Base-by-base conservation (phyloP, 2,888 invertebrate species). In the Drosophila fulvimacula region DNA sequence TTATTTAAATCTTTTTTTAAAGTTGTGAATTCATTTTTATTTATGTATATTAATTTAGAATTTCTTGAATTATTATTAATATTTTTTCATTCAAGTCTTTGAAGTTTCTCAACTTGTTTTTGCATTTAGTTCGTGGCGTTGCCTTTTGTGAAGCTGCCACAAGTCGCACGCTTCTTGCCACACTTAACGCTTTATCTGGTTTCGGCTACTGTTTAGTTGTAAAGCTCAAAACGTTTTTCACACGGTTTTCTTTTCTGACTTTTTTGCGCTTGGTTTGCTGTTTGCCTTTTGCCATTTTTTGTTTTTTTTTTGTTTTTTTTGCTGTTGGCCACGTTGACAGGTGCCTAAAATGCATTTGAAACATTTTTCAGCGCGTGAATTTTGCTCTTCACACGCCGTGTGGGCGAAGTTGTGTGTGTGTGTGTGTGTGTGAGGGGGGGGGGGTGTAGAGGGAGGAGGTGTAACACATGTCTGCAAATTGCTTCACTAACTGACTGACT, bases 381-480 rank as follows among this genome's bases (percentile, higher is more conserved):
- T 70, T 68, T 64, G 38, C 56, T 52, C 69, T 63, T 59, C 57
- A 60, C 46, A 39, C 65, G 21, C 36, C 51, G 62, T 39, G 36
- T 19, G 53, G 13, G 59, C 38, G 65, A 38, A 15, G 17, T 30
- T 32, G 67, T 55, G 64, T 13, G 63, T 30, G 63, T 39, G 46
- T 64, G 42, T 48, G 65, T 51, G 79, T 55, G 64, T 69, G n/a
- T n/a, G n/a, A n/a, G n/a, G n/a, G n/a, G n/a, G n/a, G n/a, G n/a
- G n/a, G n/a, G n/a, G n/a, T n/a, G n/a, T n/a, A n/a, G n/a, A n/a
- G n/a, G n/a, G n/a, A n/a, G n/a, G n/a, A n/a, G n/a, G n/a, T n/a
- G 69, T 51, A 72, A 67, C 81, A 83, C 76, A 87, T 84, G 81
- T 79, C 76, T 83, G 87, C 76, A 88, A 88, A 88, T 88, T 88